phyloP scores from a whole-genome alignment of 2,797 vertebrate genomes.

The Podargus strigoides region DNA sequence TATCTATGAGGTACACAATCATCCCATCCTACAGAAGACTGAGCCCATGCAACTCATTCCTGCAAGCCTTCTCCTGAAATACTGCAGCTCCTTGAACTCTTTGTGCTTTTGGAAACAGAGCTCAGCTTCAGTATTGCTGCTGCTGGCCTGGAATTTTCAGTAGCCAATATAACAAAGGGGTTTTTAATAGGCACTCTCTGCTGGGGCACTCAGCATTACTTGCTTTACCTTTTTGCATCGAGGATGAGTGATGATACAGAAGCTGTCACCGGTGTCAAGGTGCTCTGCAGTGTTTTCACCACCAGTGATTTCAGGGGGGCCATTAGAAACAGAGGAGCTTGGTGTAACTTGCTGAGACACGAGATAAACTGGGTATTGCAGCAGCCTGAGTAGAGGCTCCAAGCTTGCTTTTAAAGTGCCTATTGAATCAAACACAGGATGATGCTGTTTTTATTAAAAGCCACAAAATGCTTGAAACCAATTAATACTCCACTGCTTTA shows the following conservation, averaged over 20 bases:
- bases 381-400: neutral
- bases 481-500: constrained; percentile 13
- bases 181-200: neutral
- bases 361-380: neutral
- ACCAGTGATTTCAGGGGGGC: neutral
- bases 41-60: neutral
- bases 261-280: neutral
- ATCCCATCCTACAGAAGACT: neutral
- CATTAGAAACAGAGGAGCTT: neutral
- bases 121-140: neutral
- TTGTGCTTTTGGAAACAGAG: neutral
- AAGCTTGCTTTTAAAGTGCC: neutral
- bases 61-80: neutral
- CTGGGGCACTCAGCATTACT: neutral
- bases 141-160: neutral
- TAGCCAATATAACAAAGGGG: too few species aligned
- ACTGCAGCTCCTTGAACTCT: neutral
- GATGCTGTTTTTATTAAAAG: constrained; percentile 51
- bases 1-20: neutral
- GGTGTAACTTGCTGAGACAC: neutral
- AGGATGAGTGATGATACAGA: neutral
- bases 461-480: constrained; percentile 46
- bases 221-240: neutral
- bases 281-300: neutral
- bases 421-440: neutral